These are phyloP conservation scores for Ardeotis arabs DNA, from an alignment of 2,113 vertebrate species.

Conservation along the genomic window DNA sequence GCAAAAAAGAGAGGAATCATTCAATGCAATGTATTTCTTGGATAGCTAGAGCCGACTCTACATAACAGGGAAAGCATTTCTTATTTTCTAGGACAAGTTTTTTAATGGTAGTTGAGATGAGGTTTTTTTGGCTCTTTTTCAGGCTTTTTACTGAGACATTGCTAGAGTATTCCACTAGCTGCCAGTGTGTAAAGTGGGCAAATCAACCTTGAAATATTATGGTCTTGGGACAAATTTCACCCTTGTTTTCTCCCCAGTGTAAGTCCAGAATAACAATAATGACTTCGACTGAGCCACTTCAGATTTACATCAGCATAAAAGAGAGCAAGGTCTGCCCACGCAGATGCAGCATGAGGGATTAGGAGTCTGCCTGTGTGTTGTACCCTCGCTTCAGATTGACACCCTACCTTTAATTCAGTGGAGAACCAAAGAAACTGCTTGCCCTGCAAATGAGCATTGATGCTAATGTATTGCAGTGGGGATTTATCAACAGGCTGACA, in stretches of 20 bases:
- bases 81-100: constrained; percentile 18
- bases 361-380: not conserved
- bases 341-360: constrained; percentile 22
- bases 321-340: not conserved
- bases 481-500: constrained; percentile 43
- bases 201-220: constrained; percentile 5
- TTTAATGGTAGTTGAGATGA: not conserved
- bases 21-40: constrained; percentile 27
- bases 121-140: not conserved
- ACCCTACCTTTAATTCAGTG: constrained; percentile 7
- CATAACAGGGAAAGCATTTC: not conserved
- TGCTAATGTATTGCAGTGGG: not conserved
- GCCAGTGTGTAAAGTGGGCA: not conserved
- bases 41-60: not conserved
- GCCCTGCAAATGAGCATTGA: constrained; percentile 17
- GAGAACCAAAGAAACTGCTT: not conserved
- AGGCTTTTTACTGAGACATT: constrained; percentile 29
- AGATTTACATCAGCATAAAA: constrained; percentile 30
- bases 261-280: constrained; percentile 33
- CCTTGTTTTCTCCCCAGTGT: constrained; percentile 29
- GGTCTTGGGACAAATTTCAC: constrained; percentile 12
- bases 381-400: constrained; percentile 9
- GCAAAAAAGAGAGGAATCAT: not conserved
- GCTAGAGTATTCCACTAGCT: constrained; percentile 15
- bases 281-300: constrained; percentile 33